A percentile compares a stretch with the other conserved stretches of the same genome.
phyloP scores from a whole-genome alignment of 2,113 vertebrate species.

The Danionella cerebrum region DNA sequence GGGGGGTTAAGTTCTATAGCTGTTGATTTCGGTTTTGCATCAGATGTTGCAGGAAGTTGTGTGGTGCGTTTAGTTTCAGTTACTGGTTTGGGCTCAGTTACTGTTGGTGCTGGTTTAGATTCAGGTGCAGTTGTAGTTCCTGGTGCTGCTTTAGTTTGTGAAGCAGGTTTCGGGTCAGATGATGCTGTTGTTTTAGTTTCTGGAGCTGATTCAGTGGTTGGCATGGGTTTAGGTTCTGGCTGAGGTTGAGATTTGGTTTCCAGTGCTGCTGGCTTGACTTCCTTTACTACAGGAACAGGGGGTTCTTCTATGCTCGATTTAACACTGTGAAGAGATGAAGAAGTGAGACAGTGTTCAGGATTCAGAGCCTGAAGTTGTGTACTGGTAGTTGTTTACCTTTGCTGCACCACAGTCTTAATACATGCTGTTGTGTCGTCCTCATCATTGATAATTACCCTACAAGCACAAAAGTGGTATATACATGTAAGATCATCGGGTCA shows the following conservation, averaged over 20 bases:
- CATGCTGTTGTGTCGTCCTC: constrained; percentile 45
- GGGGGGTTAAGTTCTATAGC: not conserved
- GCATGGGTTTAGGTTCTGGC: not conserved
- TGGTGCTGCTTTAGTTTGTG: not conserved
- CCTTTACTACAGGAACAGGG: not conserved
- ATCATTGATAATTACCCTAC: constrained; percentile 59
- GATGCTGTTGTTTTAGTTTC: not conserved
- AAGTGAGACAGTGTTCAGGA: not conserved
- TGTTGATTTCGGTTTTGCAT: not conserved
- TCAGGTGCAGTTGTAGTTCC: not conserved
- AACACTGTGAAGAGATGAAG: constrained; percentile 7
- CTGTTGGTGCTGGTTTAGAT: not conserved
- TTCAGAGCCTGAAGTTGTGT: not conserved
- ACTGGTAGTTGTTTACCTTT: constrained; percentile 31
- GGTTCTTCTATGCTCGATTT: constrained; percentile 18
- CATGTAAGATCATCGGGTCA: too few species aligned
- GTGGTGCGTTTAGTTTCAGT: not conserved
- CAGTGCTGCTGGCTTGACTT: not conserved
- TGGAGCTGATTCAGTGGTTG: not conserved
- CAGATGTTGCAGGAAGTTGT: not conserved
- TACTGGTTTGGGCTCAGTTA: not conserved
- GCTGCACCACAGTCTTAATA: not conserved
- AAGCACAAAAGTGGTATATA: not conserved
- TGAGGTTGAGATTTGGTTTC: not conserved
- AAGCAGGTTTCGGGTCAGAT: too few species aligned